These are phyloP conservation scores for Anthoscopus minutus DNA, from an alignment of 2,113 vertebrate species.

Conservation along the genomic window DNA sequence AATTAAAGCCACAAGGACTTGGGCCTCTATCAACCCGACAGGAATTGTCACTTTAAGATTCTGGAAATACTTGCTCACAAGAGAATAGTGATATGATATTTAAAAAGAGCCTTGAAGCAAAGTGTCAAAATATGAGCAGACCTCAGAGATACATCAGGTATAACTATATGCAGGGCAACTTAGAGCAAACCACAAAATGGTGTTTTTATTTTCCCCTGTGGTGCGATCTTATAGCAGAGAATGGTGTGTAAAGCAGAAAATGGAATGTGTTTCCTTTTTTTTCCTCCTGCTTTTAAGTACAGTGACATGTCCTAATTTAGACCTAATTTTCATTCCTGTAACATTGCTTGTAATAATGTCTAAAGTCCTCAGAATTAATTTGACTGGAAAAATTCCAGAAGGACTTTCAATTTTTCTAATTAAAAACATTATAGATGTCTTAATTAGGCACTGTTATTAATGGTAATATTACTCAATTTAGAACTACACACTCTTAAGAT, in stretches of 20 bases:
- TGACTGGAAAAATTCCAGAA: constrained; percentile 79
- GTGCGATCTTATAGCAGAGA: neutral
- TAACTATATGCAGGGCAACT: neutral
- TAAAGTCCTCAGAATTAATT: constrained; percentile 73
- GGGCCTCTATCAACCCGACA: neutral
- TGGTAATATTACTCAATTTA: constrained; percentile 70
- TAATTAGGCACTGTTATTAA: constrained; percentile 75
- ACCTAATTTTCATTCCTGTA: constrained; percentile 75
- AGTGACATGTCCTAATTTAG: constrained; percentile 67
- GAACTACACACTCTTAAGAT: constrained; percentile 69
- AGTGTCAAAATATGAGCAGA: neutral
- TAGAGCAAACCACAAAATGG: neutral
- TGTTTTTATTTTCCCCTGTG: neutral
- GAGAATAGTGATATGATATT: neutral
- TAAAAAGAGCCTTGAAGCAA: neutral
- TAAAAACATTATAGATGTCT: constrained; percentile 79
- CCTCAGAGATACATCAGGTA: neutral
- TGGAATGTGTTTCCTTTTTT: constrained; percentile 24
- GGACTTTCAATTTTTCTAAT: constrained; percentile 78
- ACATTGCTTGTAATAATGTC: constrained; percentile 72
- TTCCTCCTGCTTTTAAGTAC: constrained; percentile 32
- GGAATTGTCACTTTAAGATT: neutral
- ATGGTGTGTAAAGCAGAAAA: neutral
- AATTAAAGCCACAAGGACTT: neutral
- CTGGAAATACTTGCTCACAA: neutral